Conservation (phyloP, 2,797 vertebrate genomes). For the Pampus argenteus region DNA sequence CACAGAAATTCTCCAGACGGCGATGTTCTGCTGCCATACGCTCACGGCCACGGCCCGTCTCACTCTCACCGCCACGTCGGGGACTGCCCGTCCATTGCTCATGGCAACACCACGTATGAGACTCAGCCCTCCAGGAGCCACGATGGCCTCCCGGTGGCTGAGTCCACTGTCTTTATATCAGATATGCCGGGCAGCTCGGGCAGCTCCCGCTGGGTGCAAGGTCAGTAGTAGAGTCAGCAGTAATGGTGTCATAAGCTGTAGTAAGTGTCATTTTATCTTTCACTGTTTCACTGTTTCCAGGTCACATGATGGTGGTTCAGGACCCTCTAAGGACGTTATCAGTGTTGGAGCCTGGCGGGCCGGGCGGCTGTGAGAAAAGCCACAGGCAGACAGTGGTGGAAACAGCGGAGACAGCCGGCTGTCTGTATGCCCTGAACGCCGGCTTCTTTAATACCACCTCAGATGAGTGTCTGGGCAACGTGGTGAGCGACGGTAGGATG, state of each 20-base stretch:
- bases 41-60: constrained; percentile 78
- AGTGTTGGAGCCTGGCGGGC: constrained; percentile 89
- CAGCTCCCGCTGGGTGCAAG: constrained; percentile 68
- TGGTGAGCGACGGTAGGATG: constrained; percentile 88
- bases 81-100: constrained; percentile 83
- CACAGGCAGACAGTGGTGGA: constrained; percentile 82
- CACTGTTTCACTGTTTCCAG: constrained; percentile 41
- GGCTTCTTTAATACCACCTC: constrained; percentile 87
- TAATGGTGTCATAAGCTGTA: too few relatives aligned
- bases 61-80: constrained; percentile 83
- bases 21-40: constrained; percentile 83
- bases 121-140: constrained; percentile 76
- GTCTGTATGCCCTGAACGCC: constrained; percentile 91
- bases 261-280: neutral
- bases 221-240: constrained; percentile 52
- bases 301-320: constrained; percentile 88
- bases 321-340: constrained; percentile 89
- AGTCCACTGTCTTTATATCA: constrained; percentile 85
- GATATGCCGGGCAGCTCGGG: constrained; percentile 51
- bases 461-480: constrained; percentile 87
- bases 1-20: too few relatives aligned
- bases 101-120: constrained; percentile 87
- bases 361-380: constrained; percentile 83
- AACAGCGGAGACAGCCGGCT: constrained; percentile 80
- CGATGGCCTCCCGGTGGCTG: constrained; percentile 48